These are phyloP conservation scores for Bos javanicus DNA, from an alignment of 2,113 vertebrate species.

Conservation along the genomic window DNA sequence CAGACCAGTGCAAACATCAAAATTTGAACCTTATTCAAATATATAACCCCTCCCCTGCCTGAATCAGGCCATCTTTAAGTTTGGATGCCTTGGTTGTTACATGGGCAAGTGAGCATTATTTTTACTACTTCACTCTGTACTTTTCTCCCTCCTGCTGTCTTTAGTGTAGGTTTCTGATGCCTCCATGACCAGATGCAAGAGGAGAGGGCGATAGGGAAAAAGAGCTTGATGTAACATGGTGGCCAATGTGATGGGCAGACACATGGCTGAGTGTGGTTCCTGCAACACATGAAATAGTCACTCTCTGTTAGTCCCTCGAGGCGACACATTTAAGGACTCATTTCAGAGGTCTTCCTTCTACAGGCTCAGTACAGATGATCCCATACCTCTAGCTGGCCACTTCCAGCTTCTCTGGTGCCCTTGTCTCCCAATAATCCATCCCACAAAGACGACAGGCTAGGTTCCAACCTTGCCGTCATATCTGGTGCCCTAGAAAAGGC, in stretches of 20 bases:
- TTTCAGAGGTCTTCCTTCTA: background rate
- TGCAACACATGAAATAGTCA: accelerated
- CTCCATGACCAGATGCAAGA: background rate
- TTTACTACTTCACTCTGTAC: background rate
- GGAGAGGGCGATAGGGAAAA: background rate
- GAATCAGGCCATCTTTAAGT: background rate
- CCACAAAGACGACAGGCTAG: background rate
- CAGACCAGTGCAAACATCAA: background rate
- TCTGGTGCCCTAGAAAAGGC: background rate
- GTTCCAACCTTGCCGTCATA: background rate
- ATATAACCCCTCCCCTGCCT: accelerated
- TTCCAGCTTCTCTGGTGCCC: background rate
- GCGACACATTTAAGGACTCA: background rate
- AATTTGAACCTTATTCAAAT: background rate
- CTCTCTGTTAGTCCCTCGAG: background rate
- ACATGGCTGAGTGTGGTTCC: accelerated
- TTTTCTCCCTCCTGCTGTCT: background rate
- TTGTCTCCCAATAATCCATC: background rate
- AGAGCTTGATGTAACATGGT: background rate
- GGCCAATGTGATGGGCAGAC: background rate
- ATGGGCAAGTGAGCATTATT: accelerated
- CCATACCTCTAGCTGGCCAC: background rate
- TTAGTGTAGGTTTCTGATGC: background rate
- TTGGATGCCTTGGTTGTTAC: background rate
- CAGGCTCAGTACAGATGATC: background rate